Base-by-base conservation (phyloP, 2,113 vertebrate species). In the Malurus alboscapulatus region DNA sequence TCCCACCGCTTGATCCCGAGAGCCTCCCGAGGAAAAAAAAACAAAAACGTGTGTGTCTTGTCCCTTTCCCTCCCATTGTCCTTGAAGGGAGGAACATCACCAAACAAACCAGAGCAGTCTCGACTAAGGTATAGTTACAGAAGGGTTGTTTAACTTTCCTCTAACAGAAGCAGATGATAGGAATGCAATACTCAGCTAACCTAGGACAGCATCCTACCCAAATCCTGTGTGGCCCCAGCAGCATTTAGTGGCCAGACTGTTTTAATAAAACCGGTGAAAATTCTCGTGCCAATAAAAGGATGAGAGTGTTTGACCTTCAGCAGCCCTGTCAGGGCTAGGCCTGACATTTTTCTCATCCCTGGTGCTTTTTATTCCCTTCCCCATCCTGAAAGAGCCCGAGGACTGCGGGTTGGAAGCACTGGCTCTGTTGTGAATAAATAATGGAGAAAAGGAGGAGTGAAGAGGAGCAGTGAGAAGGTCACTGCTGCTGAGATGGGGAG, bases 151-250 rank as follows among this genome's bases (percentile, higher is more conserved):
- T n/a, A n/a, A n/a, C n/a, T n/a, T n/a, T n/a, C n/a, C n/a, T n/a
- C n/a, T n/a, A n/a, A n/a, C n/a, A n/a, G n/a, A n/a, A n/a, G n/a
- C n/a, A n/a, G n/a, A n/a, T n/a, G n/a, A n/a, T n/a, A n/a, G n/a
- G n/a, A n/a, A n/a, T n/a, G n/a, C n/a, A n/a, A n/a, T n/a, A n/a
- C n/a, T n/a, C n/a, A n/a, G n/a, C n/a, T n/a, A n/a, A n/a, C n/a
- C n/a, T n/a, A n/a, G n/a, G n/a, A n/a, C n/a, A n/a, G n/a, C n/a
- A n/a, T 8, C 53, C 44, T 22, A 58, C 47, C 32, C 16, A 30
- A 50, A 58, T 11, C n/a, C 2, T 0, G 2, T 0, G 3, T 45
- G 20, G 50, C 14, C 40, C 40, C 50, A 22, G 57, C 15, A 13
- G 12, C 1, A 2, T 71, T 71, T 11, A 51, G 54, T 16, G 26